A percentile compares a stretch with the other conserved stretches of the same genome.
phyloP scores from a whole-genome alignment of 2,888 invertebrate genomes.

The Eupithecia centaureata region DNA sequence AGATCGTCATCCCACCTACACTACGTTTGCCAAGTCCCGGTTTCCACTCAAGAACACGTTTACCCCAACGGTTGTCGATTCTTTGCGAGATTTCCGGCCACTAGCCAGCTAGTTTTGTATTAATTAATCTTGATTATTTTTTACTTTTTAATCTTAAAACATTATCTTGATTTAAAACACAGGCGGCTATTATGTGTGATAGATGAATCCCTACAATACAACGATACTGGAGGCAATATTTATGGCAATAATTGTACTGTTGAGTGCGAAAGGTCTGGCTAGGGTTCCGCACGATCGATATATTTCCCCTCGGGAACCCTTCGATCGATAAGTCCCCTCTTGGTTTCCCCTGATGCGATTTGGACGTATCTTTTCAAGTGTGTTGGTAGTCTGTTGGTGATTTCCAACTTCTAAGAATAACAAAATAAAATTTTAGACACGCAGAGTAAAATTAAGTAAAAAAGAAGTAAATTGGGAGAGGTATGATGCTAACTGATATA shows the following conservation, averaged over 20 bases:
- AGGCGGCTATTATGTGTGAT: neutral
- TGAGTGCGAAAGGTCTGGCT: neutral
- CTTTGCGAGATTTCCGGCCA: too few species aligned
- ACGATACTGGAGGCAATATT: neutral
- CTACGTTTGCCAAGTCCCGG: too few species aligned
- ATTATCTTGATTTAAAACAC: too few species aligned
- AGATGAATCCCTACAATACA: neutral
- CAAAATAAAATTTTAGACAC: too few species aligned
- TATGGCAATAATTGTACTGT: neutral
- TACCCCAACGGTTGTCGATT: too few species aligned
- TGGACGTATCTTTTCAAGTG: slow-evolving; percentile 19
- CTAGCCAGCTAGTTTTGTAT: too few species aligned
- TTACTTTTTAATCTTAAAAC: too few species aligned
- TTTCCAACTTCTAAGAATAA: too few species aligned
- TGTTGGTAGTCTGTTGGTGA: slow-evolving; percentile 3
- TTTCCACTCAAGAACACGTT: too few species aligned
- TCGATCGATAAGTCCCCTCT: slow-evolving; percentile 43
- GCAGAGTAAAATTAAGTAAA: neutral
- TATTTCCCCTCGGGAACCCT: slow-evolving; percentile 53
- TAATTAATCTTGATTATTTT: too few species aligned
- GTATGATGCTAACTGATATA: neutral
- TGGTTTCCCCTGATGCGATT: slow-evolving; percentile 16
- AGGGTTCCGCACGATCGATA: slow-evolving; percentile 50
- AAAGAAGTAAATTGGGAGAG: neutral
- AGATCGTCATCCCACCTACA: too few species aligned